Base-by-base conservation (phyloP, 1,140 invertebrate species). In the Pararge aegeria region DNA sequence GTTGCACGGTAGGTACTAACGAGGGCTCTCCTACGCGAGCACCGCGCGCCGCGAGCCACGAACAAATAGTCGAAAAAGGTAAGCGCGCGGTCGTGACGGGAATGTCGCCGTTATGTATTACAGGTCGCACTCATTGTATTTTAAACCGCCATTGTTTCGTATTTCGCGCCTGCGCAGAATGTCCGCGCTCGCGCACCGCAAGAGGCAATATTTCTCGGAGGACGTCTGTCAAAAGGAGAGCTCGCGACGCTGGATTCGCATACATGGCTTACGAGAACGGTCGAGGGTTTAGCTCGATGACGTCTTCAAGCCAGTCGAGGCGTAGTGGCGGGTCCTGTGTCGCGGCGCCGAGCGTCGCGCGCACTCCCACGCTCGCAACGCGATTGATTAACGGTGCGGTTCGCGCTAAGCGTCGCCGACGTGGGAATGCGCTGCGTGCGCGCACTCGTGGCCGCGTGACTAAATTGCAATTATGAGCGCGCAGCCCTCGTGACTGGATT, bases 81-180 rank as follows among this genome's bases (percentile, higher is more conserved):
- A 76, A 77, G 75, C 74, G 74, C 70, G 70, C 75, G 70, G 66
- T 83, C 82, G 84, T 87, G 82, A 83, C 80, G 73, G 76, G 80
- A 85, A 87, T 83, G 79, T 77, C 73, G 81, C 74, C 70, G 75
- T 79, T 80, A 78, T 82, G 79, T 81, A 80, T 83, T 83, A 79
- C 65, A 82, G 80, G 55, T 68, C 77, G 74, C 75, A 78, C 80
- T 87, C 80, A 84, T 87, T 87, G 83, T 87, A 87, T 85, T 85
- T 80, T 87, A 87, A 85, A 85, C 73, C 73, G 75, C 83, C 68
- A 85, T 85, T 83, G 80, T 85, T 84, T 80, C 82, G 79, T 75
- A 78, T 75, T 85, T 85, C 79, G 83, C 83, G 81, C 80, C 81
- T 78, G 72, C 74, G 65, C 68, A 75, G 71, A 73, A 74, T 73